Evolutionary conservation across 2,113 vertebrate genomes (phyloP), one percentile per base, ranked within the genome.

Genomic region (Pelusios castaneus): DNA sequence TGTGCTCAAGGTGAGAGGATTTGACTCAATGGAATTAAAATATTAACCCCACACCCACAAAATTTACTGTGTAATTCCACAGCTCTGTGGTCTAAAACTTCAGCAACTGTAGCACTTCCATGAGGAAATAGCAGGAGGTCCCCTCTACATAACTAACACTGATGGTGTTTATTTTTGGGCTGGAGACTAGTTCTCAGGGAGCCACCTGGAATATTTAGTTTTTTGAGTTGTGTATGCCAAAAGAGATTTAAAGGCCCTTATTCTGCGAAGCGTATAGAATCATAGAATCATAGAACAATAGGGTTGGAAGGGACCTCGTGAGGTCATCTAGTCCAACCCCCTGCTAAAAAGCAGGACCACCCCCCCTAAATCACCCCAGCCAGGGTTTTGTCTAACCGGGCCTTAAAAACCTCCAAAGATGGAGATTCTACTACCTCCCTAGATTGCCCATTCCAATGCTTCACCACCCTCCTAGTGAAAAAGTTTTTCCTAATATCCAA

Each of bases 91-190:
- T 76, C 60, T 85, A 55, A 82, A 47, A 76, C 91, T 88, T 29
- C 55, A 85, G 43, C 82, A 95, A 78, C 89, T 91, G 51, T n/a
- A 31, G 58, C 76, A 3, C 81, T 82, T 96, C 76, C 92, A 95
- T 1, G 0, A 12, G 81, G 38, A 1, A 75, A 31, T 13, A 70
- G 76, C 84, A 70, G 21, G 87, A 88, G 92, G 34, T 47, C 76
- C 93, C 70, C 81, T 79, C 89, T 91, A 5, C 60, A 43, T 92
- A 94, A 95, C 89, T 82, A 86, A 85, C 91, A 93, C 81, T 91
- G 87, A 92, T 94, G 12, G 73, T 81, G 80, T 84, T 85, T 90
- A 95, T 91, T 38, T 77, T 56, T 38, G 49, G 29, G 60, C 91
- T 52, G 84, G 1, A 0, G 73, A 25, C 82, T 94, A 38, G 5